Conservation (phyloP, 2,797 vertebrate genomes). For the Ispidina picta region DNA sequence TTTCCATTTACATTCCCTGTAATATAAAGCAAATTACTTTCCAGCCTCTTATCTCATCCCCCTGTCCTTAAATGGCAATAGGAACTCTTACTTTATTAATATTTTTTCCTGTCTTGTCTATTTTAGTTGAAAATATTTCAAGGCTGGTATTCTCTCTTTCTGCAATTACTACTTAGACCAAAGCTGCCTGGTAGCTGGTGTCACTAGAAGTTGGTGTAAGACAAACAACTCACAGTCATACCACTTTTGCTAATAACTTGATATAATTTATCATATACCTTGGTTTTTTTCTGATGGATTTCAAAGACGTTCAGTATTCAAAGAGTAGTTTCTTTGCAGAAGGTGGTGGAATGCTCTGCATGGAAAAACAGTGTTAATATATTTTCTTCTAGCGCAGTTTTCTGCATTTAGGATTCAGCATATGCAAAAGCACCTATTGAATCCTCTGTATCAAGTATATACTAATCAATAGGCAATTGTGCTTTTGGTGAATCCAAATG, state of each 20-base stretch:
- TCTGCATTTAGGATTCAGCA: slow-evolving; percentile 28
- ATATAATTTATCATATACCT: background rate
- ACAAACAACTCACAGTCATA: background rate
- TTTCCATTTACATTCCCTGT: background rate
- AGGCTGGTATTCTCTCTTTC: background rate
- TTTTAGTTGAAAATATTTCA: background rate
- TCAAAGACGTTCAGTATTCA: background rate
- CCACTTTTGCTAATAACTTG: background rate
- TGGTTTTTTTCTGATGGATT: background rate
- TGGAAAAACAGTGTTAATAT: background rate
- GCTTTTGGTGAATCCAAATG: slow-evolving; percentile 44
- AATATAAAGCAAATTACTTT: background rate
- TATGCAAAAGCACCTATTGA: slow-evolving; percentile 52
- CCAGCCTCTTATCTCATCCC: background rate
- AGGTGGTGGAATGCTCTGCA: background rate
- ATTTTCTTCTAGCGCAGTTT: background rate
- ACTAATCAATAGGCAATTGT: slow-evolving; percentile 58
- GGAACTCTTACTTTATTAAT: background rate
- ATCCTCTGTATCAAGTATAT: slow-evolving; percentile 1
- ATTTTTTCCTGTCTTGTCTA: background rate
- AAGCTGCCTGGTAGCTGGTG: background rate
- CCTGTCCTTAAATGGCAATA: background rate
- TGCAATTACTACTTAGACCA: background rate
- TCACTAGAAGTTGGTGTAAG: background rate
- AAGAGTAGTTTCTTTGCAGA: background rate